Evolutionary conservation across 2,113 vertebrate genomes (phyloP), one percentile per base, ranked within the genome.

Genomic region (Danio rerio): DNA sequence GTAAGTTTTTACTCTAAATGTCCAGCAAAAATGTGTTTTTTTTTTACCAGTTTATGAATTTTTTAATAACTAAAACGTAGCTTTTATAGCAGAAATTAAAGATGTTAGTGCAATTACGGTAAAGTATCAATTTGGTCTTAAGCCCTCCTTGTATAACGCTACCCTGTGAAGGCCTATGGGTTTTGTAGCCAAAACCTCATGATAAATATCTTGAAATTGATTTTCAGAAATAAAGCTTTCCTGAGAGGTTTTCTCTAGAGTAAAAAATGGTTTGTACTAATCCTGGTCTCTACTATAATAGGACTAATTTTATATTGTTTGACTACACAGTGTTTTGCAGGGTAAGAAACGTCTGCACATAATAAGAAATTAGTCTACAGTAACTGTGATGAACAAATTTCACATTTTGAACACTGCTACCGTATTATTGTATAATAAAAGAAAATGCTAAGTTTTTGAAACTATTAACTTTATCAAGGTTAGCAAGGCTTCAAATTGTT

Each of bases 251-350:
- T 56, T 56, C 21, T 7, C 52, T 42, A 11, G 9, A 73, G 13
- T n/a, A 18, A 55, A 73, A 73, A 56, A 3, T 10, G 10, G 31
- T 31, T 3, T 31, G 31, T 31, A 49, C n/a, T 42, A n/a, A 74
- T 6, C 15, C n/a, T 6, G 4, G 52, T 56, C 9, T 18, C 5
- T 31, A 42, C 15, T 55, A 7, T 31, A 74, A 40, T 56, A 12
- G 1, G 16, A 74, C 52, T 56, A 5, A 56, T 56, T 18, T 74
- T 40, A 56, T 74, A 74, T 58, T 56, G 52, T 56, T 74, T 56
- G 31, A 56, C 1, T 2, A 53, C 13, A 53, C 21, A 72, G 9
- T 53, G 49, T 31, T 42, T 42, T 3, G 16, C 11, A 15, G 6
- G 52, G 16, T 15, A 40, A 3, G 3, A 42, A 4, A 56, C 5